Conservation (phyloP, 2,113 vertebrate species). For the Pygathrix nemaeus region DNA sequence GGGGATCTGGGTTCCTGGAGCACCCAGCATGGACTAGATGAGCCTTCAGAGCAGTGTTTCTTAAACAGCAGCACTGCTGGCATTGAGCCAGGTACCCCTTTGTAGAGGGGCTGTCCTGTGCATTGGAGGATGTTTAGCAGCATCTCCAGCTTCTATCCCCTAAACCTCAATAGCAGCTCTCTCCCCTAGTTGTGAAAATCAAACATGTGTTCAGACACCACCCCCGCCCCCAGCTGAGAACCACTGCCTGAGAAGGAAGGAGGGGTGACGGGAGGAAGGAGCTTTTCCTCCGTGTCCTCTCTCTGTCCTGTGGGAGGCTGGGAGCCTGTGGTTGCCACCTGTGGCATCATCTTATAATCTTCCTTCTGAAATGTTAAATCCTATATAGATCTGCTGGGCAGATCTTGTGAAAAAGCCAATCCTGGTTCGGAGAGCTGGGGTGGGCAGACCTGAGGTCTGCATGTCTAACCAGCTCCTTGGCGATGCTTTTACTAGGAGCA, state of each 20-base stretch:
- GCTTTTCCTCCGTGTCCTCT: background rate
- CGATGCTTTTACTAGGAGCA: background rate
- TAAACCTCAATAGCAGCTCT: background rate
- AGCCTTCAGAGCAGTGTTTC: background rate
- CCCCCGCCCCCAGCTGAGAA: background rate
- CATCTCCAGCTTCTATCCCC: background rate
- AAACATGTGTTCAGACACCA: background rate
- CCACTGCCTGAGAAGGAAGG: background rate
- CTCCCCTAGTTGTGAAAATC: background rate
- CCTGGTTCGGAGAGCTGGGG: background rate
- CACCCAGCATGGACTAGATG: fast-evolving
- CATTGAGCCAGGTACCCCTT: background rate
- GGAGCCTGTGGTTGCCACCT: background rate
- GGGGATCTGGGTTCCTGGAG: background rate
- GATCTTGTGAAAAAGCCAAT: background rate
- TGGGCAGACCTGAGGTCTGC: background rate
- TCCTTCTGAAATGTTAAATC: background rate
- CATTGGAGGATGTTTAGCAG: background rate
- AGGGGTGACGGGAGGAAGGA: background rate
- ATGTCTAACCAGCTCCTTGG: background rate
- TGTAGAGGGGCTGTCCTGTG: background rate
- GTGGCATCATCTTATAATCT: background rate
- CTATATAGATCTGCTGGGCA: background rate
- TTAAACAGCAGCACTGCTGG: background rate
- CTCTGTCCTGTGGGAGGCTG: background rate